Evolutionary conservation across 2,113 vertebrate genomes (phyloP).

Genomic region (Crocuta crocuta): DNA sequence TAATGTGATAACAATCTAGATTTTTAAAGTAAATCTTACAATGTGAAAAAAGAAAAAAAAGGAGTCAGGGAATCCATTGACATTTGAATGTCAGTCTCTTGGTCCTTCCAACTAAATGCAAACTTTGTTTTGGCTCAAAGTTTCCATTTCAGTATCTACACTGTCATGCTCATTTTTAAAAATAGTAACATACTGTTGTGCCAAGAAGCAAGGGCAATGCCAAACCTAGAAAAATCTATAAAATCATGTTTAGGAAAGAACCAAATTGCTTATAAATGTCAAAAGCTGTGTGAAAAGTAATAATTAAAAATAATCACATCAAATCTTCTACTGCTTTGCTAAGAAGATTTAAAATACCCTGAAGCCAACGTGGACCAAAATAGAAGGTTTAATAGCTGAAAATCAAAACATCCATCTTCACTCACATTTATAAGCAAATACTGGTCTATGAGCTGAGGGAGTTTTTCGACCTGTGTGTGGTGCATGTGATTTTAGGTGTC

Average conservation of each 20-base stretch:
- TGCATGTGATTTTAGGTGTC: neutral
- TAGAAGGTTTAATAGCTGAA: constrained; percentile 10
- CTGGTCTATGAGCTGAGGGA: accelerated
- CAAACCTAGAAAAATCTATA: constrained; percentile 67
- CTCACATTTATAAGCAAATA: neutral
- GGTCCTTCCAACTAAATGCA: constrained; percentile 24
- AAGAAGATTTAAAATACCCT: neutral
- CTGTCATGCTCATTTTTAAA: constrained; percentile 55
- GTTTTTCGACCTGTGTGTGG: neutral
- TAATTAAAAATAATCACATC: constrained; percentile 54
- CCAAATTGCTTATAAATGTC: constrained; percentile 58
- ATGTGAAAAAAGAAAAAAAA: neutral
- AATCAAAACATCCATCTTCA: neutral
- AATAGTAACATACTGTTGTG: constrained; percentile 53
- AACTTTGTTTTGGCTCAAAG: constrained; percentile 51
- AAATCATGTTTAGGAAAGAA: constrained; percentile 54
- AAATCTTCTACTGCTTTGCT: neutral
- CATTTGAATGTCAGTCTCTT: constrained; percentile 71
- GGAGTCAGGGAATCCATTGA: constrained; percentile 42
- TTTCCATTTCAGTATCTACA: constrained; percentile 68
- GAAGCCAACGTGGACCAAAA: neutral
- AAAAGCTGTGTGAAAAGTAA: neutral
- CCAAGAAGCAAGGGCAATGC: constrained; percentile 65
- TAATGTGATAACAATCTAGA: neutral
- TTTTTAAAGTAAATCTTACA: constrained; percentile 44